A percentile compares a stretch with the other conserved stretches of the same genome.
These are phyloP conservation scores for Cryptoprocta ferox DNA, from an alignment of 2,797 vertebrate genomes.

Conservation along the genomic window DNA sequence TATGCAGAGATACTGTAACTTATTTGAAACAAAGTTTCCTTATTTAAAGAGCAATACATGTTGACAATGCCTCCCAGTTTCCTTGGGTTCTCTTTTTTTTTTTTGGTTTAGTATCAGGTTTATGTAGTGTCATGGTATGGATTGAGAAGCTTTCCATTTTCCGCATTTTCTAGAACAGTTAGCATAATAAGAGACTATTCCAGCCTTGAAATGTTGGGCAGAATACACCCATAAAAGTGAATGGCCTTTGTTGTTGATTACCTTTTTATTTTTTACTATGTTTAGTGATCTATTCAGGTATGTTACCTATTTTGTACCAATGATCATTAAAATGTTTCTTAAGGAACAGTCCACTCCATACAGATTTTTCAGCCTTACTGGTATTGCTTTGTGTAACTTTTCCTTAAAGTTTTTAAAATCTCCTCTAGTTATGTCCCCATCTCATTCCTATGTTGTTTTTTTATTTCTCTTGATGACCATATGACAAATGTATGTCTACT, in stretches of 20 bases:
- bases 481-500: constrained; percentile 10
- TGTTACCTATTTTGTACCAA: not conserved
- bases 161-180: not conserved
- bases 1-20: not conserved
- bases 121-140: not conserved
- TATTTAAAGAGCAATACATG: constrained; percentile 23
- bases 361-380: not conserved
- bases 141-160: not conserved
- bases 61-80: not conserved
- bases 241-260: not conserved
- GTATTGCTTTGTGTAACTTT: not conserved
- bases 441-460: not conserved
- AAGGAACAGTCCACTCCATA: not conserved
- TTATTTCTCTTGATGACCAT: not conserved
- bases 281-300: not conserved
- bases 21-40: not conserved
- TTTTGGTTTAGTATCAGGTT: not conserved
- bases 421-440: not conserved
- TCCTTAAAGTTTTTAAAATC: not conserved
- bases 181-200: not conserved
- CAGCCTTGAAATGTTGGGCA: not conserved
- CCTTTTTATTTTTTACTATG: not conserved
- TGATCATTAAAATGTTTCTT: not conserved
- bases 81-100: not conserved
- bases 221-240: not conserved